Base-by-base conservation (phyloP, 2,888 invertebrate species). In the Apoderus coryli region DNA sequence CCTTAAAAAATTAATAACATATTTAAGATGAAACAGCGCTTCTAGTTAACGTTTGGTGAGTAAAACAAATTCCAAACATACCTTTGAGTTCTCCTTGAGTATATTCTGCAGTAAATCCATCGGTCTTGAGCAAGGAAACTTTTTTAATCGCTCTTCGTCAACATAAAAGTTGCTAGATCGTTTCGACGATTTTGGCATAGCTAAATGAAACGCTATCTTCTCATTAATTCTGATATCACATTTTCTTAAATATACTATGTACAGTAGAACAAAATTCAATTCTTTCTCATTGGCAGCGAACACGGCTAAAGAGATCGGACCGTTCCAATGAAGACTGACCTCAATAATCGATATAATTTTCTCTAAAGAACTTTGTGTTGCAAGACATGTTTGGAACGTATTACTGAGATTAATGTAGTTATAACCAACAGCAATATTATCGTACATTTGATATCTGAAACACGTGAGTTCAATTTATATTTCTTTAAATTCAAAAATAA, bases 311-410 rank as follows among this genome's bases (percentile, higher is more conserved):
- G 88, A 89, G 44, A 90, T 78, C 0, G 86, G 80, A 0, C 86
- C 88, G 4, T 33, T 67, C 88, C 88, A 89, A 45, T 84, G 77
- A 27, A 75, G 69, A 1, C 80, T 76, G 22, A 85, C 80, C 43
- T 59, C 73, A 0, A 81, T 68, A 10, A 89, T 53, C 22, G 85
- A 82, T 40, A 72, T 68, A 5, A 90, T 57, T 37, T 84, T 70
- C 47, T 89, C 89, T 28, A 89, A 64, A 0, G 88, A 88, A 44
- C 78, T 77, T 54, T 89, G 86, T 0, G 86, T 86, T 0, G 88
- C 86, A 34, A 89, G 56, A 44, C 81, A 81, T 5, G 52, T 51
- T 29, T 43, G 59, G 33, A 65, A 66, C 9, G 58, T 54, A n/a
- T 63, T 54, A 9, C 72, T n/a, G n/a, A n/a, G n/a, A n/a, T n/a